Evolutionary conservation across 2,888 invertebrate genomes (phyloP), one percentile per base, ranked within the genome.

Genomic region (Tetranychus piercei): DNA sequence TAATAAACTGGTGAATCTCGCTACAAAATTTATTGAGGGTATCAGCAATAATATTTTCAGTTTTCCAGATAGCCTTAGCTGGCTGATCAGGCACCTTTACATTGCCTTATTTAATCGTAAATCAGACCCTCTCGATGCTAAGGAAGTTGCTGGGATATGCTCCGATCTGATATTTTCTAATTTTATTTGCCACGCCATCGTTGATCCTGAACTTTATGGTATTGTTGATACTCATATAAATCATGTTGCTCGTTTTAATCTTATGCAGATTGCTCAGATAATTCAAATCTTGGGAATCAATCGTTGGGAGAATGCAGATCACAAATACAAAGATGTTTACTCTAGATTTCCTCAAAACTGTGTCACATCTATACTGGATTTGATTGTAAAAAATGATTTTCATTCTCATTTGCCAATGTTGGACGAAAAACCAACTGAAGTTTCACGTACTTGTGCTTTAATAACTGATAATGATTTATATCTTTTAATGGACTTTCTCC

Each of bases 101-200:
- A 85, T 87, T 77, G 82, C 90, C 45, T 85, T 86, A 20, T 87
- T 88, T 79, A 85, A 85, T 34, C 85, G 85, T 74, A 44, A 64
- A 69, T 73, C 69, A 45, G 73, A 77, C n/a, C 67, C 23, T 6
- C 82, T 86, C 9, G 85, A 85, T 74, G 83, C 84, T 69, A 80
- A 81, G 77, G 83, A 84, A 78, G 84, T 84, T 2, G 80, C 83
- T 76, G 87, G 87, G 0, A 89, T 96, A 79, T 91, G 93, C 81
- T 91, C 92, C 0, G 96, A 99, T 81, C 85, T 99, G 76, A 90
- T 97, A 44, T 90, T 97, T 81, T 91, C 91, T 11, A 88, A 91
- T 81, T 94, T 95, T 81, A 90, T 99, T 76, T 97, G 96, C 81
- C 95, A 95, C 3, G 96, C 95, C 0, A 91, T 99, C 74, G 90